Evolutionary conservation across 2,888 invertebrate genomes (phyloP).

Genomic region (Agonopterix arenella): DNA sequence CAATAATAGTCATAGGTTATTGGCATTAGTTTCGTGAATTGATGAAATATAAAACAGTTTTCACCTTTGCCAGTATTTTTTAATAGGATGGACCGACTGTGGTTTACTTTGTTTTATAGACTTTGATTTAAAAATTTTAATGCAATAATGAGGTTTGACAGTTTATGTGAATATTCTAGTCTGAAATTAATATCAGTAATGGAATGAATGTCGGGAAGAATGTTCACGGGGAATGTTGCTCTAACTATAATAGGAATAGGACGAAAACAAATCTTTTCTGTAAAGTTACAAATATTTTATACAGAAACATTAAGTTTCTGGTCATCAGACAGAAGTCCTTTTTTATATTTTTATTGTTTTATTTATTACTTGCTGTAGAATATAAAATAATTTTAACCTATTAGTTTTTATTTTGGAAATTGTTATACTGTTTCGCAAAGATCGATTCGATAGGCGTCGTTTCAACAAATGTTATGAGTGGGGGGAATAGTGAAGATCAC

Average conservation of each 20-base stretch:
- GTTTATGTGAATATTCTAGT: constrained; percentile 49
- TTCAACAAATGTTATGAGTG: background rate
- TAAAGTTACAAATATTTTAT: background rate
- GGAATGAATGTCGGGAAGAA: constrained; percentile 37
- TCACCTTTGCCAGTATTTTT: constrained; percentile 70
- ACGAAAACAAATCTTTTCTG: no score
- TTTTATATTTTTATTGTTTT: constrained; percentile 16
- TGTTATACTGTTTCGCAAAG: background rate
- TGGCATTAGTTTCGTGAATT: constrained; percentile 34
- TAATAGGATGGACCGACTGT: constrained; percentile 33
- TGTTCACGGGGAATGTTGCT: constrained; percentile 4
- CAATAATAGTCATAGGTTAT: constrained; percentile 42
- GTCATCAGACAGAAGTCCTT: background rate
- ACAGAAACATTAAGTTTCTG: background rate
- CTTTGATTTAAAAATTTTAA: constrained; percentile 16
- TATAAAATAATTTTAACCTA: background rate
- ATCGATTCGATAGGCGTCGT: no score
- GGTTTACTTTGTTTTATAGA: constrained; percentile 19
- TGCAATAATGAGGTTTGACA: constrained; percentile 18
- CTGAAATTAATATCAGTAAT: constrained; percentile 39
- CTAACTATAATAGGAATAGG: background rate
- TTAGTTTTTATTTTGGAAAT: constrained; percentile 2
- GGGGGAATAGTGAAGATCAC: background rate
- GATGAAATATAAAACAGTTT: constrained; percentile 26
- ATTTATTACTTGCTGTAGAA: background rate